Percentiles rank a stretch among this genome's conserved stretches.
Evolutionary conservation across 2,888 invertebrate genomes (phyloP).

Genomic region (Nasonia oneida): DNA sequence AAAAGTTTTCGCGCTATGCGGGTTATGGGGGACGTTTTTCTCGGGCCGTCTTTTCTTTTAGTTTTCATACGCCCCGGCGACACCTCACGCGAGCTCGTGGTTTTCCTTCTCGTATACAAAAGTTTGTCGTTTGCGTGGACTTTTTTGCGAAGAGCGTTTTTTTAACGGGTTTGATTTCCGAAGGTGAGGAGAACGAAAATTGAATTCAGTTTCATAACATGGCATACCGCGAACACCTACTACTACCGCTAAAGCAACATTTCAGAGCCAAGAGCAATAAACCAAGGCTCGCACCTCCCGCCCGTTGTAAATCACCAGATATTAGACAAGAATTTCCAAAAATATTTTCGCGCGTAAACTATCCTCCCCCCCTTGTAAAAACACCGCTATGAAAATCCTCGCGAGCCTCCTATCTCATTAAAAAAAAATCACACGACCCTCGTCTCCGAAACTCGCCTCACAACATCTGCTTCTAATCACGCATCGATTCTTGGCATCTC

Average conservation of each 20-base stretch:
- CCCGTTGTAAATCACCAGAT: background rate
- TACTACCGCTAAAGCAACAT: background rate
- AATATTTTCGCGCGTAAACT: background rate
- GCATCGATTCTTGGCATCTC: background rate
- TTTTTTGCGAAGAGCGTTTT: background rate
- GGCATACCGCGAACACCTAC: too few species aligned
- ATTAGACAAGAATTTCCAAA: background rate
- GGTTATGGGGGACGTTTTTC: background rate
- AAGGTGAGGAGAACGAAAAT: too few species aligned
- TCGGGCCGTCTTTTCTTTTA: background rate
- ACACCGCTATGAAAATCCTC: background rate
- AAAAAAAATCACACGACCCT: background rate
- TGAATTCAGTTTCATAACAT: too few species aligned
- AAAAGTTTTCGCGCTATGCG: background rate
- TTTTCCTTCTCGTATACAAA: background rate
- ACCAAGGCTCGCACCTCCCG: background rate
- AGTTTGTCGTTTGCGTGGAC: background rate
- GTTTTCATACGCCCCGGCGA: background rate
- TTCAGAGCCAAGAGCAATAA: background rate
- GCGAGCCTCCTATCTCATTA: background rate
- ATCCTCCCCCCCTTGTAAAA: background rate
- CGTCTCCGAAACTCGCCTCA: too few species aligned
- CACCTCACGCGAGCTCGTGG: background rate
- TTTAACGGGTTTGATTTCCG: background rate
- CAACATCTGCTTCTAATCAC: background rate